Conservation (phyloP, 2,113 vertebrate species). For the Pitta sordida region DNA sequence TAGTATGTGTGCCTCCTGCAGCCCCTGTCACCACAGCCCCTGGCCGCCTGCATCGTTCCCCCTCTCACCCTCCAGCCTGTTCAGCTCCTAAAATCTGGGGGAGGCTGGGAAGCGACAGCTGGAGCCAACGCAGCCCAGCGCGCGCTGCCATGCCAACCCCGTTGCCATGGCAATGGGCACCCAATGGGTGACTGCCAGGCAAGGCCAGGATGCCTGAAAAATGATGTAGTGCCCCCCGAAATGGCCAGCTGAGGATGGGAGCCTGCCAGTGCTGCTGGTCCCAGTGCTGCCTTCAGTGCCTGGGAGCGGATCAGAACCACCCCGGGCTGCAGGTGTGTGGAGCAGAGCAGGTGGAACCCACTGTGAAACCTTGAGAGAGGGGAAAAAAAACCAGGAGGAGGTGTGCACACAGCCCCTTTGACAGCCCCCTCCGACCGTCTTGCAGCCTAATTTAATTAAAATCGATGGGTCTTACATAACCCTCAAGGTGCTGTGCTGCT, state of each 20-base stretch:
- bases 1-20: not conserved
- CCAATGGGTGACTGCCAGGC: conserved; percentile 28
- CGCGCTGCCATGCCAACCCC: conserved; percentile 63
- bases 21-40: not conserved
- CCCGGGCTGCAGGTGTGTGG: accelerated
- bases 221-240: not conserved
- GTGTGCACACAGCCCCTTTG: not conserved
- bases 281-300: not conserved
- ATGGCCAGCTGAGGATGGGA: not conserved
- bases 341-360: not conserved
- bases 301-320: accelerated
- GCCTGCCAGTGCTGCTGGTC: accelerated
- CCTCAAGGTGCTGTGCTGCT: not conserved
- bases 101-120: conserved; percentile 39
- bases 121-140: conserved; percentile 30
- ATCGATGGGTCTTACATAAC: not conserved
- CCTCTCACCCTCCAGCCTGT: not conserved
- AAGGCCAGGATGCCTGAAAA: not conserved
- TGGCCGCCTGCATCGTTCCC: accelerated
- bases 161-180: conserved; percentile 52
- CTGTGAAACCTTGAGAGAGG: not conserved
- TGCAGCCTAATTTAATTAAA: not conserved
- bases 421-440: not conserved
- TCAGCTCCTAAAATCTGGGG: not conserved
- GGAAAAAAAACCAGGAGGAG: accelerated